Conservation (phyloP, 2,797 vertebrate genomes). For the Enteromius mattozi region DNA sequence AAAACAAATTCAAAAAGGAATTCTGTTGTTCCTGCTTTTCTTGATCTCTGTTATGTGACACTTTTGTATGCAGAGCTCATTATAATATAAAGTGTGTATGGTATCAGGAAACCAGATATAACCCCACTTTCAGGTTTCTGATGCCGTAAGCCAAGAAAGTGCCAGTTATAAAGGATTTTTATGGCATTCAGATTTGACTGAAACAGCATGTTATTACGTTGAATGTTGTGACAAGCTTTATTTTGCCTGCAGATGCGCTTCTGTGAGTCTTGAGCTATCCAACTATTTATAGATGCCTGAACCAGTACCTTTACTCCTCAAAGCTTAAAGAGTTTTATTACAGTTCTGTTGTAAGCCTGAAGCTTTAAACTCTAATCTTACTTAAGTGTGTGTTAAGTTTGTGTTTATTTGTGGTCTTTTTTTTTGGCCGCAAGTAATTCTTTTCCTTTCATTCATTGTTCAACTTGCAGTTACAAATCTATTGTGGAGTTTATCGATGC, state of each 20-base stretch:
- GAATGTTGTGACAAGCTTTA: conserved; percentile 13
- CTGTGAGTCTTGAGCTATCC: background rate
- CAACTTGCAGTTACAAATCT: conserved; percentile 88
- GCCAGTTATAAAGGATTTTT: conserved; percentile 34
- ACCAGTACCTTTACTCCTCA: background rate
- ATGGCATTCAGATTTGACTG: conserved; percentile 9
- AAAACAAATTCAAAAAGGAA: background rate
- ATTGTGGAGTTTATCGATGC: conserved; percentile 97
- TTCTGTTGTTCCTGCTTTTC: conserved; percentile 7
- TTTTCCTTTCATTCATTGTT: conserved; percentile 9
- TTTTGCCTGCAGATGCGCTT: background rate
- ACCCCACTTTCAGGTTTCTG: conserved; percentile 4
- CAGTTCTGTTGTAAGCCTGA: background rate
- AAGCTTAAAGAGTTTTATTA: background rate
- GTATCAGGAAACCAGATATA: conserved; percentile 37
- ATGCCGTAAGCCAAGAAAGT: conserved; percentile 20
- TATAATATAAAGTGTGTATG: conserved; percentile 31
- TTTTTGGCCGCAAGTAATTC: background rate
- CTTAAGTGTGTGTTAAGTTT: background rate
- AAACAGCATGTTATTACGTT: background rate
- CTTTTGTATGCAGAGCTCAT: conserved; percentile 11
- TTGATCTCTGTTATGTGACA: conserved; percentile 22
- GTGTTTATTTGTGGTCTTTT: background rate
- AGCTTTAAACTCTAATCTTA: background rate
- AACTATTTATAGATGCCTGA: background rate